Evolutionary conservation across 2,888 invertebrate genomes (phyloP).

Genomic region (Lamellibrachia columna): DNA sequence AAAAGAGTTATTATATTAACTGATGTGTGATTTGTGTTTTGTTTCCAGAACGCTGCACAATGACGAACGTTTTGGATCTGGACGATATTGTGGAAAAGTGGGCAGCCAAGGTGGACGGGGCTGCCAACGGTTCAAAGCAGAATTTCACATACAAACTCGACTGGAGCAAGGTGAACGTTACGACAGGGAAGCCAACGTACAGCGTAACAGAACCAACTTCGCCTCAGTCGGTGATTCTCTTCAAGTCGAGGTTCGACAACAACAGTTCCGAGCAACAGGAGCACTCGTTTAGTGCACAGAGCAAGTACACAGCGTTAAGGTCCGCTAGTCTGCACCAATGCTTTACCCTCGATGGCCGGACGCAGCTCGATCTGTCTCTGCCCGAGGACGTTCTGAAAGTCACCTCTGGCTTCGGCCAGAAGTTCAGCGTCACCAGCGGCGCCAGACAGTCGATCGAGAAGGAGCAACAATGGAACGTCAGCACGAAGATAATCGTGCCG

Average conservation of each 20-base stretch:
- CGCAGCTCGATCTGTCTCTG: neutral
- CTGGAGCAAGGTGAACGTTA: neutral
- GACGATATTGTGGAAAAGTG: neutral
- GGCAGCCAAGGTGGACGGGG: neutral
- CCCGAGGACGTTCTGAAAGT: neutral
- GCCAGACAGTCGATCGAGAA: no score
- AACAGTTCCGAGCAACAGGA: neutral
- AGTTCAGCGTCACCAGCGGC: neutral
- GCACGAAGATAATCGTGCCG: no score
- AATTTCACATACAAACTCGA: neutral
- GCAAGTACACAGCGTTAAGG: neutral
- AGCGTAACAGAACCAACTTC: neutral
- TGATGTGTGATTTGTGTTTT: neutral
- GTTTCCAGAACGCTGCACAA: neutral
- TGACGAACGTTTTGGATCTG: neutral
- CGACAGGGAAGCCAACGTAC: neutral
- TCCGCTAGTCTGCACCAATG: neutral
- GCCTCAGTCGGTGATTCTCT: neutral
- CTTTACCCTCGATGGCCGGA: neutral
- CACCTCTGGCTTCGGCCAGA: neutral
- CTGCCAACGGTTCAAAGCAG: neutral
- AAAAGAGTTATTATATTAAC: neutral
- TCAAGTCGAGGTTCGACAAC: neutral
- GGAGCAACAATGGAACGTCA: no score
- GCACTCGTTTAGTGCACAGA: neutral